phyloP scores from a whole-genome alignment of 35 echinoderm and acorn worm species.

The Anneissia japonica region DNA sequence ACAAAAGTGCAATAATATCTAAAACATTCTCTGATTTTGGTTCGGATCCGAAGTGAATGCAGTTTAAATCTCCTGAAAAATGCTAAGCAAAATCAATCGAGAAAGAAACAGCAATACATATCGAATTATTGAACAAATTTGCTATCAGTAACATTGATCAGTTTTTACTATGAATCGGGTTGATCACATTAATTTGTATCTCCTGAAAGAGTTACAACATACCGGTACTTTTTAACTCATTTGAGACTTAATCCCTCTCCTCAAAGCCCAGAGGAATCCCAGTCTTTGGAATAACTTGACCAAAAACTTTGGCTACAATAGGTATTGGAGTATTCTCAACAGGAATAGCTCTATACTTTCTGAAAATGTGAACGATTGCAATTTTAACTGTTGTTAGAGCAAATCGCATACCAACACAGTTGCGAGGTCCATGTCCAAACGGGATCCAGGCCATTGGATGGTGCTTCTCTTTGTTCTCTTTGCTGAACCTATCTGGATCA shows the following conservation, averaged over 20 bases:
- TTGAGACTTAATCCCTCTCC: neutral
- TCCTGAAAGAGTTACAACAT: too few relatives aligned
- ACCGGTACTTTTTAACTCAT: too few relatives aligned
- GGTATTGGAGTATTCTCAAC: neutral
- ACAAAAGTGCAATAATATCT: too few relatives aligned
- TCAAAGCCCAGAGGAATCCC: neutral
- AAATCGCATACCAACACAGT: slow-evolving; percentile 38
- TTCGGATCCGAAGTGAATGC: too few relatives aligned
- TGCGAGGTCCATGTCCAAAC: slow-evolving; percentile 41
- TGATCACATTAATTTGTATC: too few relatives aligned
- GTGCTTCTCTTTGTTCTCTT: slow-evolving; percentile 17
- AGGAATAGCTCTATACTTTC: neutral
- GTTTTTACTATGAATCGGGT: too few relatives aligned
- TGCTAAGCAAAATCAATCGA: too few relatives aligned
- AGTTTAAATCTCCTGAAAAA: too few relatives aligned
- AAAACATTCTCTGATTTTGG: too few relatives aligned
- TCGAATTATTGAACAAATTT: too few relatives aligned
- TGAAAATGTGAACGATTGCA: neutral
- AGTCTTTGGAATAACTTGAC: neutral
- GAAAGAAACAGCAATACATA: too few relatives aligned
- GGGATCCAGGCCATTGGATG: slow-evolving; percentile 27
- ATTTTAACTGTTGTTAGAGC: slow-evolving; percentile 11
- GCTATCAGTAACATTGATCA: too few relatives aligned
- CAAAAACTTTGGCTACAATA: neutral
- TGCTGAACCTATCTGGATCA: slow-evolving; percentile 47